A percentile compares a stretch with the other conserved stretches of the same genome.
Conservation (phyloP, 2,113 vertebrate genomes). For the Phasianus colchicus region DNA sequence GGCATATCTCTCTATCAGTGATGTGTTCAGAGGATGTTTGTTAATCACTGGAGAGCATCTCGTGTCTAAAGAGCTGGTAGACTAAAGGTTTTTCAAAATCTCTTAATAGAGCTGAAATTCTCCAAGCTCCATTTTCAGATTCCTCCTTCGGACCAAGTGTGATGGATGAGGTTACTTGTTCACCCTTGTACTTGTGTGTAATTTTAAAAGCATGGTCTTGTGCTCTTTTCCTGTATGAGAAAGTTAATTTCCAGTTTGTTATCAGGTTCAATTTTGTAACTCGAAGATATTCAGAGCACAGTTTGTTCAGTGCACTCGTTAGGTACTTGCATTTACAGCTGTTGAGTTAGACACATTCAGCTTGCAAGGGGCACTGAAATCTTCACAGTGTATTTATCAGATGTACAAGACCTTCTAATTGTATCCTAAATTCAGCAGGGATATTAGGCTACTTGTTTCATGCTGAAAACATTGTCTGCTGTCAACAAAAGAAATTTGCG, state of each 20-base stretch:
- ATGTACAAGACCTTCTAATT: constrained; percentile 19
- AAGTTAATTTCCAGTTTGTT: background rate
- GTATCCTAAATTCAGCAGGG: constrained; percentile 26
- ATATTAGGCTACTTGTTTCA: background rate
- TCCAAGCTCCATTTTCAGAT: background rate
- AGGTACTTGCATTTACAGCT: background rate
- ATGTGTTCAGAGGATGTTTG: background rate
- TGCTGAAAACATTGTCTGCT: constrained; percentile 23
- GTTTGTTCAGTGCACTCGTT: background rate
- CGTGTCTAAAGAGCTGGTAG: background rate
- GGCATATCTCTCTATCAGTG: background rate
- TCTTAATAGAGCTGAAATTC: background rate
- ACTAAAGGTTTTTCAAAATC: background rate
- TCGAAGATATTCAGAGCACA: background rate
- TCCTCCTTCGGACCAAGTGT: background rate
- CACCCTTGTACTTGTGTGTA: background rate
- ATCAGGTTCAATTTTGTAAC: background rate
- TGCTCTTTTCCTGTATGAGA: background rate
- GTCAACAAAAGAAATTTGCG: constrained; percentile 17
- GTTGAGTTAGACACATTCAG: constrained; percentile 22
- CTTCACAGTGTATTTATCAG: constrained; percentile 26
- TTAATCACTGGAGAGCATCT: background rate
- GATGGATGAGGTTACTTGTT: background rate
- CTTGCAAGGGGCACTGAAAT: constrained; percentile 7
- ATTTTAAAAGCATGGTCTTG: background rate